A percentile compares a stretch with the other conserved stretches of the same genome.
phyloP scores from a whole-genome alignment of 1,140 invertebrate genomes.

The Drosophila paulistorum region DNA sequence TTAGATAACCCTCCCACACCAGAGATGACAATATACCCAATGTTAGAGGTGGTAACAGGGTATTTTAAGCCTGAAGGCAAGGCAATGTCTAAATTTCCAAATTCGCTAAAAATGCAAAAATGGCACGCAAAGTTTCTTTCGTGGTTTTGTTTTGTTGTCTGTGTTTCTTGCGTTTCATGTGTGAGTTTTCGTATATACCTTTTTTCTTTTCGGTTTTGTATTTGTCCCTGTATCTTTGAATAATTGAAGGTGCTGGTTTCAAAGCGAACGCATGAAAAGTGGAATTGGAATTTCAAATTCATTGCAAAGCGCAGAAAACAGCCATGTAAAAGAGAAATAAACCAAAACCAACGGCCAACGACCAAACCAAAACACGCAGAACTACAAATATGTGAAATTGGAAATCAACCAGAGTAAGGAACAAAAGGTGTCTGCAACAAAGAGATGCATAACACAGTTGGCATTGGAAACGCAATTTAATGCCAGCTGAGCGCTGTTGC shows the following conservation, averaged over 20 bases:
- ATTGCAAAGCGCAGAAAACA: conserved; percentile 2
- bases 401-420: background rate
- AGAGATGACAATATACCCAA: conserved; percentile 6
- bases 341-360: too few species aligned
- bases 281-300: conserved; percentile 43
- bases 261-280: conserved; percentile 38
- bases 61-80: conserved; percentile 21
- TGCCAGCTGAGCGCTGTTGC: background rate
- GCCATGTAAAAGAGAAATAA: conserved; percentile 8
- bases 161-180: too few species aligned
- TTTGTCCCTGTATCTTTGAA: conserved; percentile 45
- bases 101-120: conserved; percentile 73
- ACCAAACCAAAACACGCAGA: background rate
- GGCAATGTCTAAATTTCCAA: conserved; percentile 71
- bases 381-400: background rate
- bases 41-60: background rate
- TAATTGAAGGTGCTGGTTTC: conserved; percentile 41
- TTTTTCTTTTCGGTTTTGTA: background rate
- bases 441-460: background rate
- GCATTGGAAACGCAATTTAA: background rate
- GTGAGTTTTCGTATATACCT: background rate
- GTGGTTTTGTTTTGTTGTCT: conserved; percentile 19
- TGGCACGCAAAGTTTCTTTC: conserved; percentile 42
- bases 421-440: background rate
- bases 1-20: background rate